Evolutionary conservation across 2,113 vertebrate genomes (phyloP), one percentile per base, ranked within the genome.

Genomic region (Macaca nemestrina): DNA sequence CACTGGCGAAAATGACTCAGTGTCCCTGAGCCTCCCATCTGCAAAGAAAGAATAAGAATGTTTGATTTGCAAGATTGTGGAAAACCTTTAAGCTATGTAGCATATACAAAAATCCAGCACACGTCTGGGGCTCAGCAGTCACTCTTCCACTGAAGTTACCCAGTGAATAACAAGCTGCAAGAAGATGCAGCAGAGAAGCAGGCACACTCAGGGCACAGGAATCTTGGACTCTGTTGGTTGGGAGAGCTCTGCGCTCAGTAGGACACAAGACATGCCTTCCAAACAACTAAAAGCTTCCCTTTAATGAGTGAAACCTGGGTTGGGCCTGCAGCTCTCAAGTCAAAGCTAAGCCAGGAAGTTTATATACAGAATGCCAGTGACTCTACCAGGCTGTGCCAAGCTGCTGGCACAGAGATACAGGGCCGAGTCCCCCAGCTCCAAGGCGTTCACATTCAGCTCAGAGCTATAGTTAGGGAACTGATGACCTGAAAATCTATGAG

Each of bases 391-490:
- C 75, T 90, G 81, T 86, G 94, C 12, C 20, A 45, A 1, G 18
- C 48, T 70, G 83, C 93, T 83, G 76, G 76, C 48, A 2, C 68
- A 96, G 9, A 92, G 57, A 25, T 52, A 81, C 18, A 17, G 4
- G 1, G 87, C 48, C 0, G 82, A 70, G n/a, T 92, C 76, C 5
- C 70, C 25, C 43, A 72, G 3, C 40, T 61, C 14, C 59, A 48
- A 17, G 50, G n/a, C 1, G 5, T 5, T 70, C 75, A 73, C 1
- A 0, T 22, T 32, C 78, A 73, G 52, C 35, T 70, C 57, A 45
- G 75, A 91, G 32, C 0, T 1, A 22, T 32, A 70, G 16, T 90
- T 0, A 9, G 0, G 0, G 10, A 35, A 43, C 70, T 59, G 20
- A 3, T 20, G 32, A 27, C 30, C 48, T 32, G 40, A 86, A 50